Evolutionary conservation across 2,113 vertebrate genomes (phyloP).

Genomic region (Seriola quinqueradiata): DNA sequence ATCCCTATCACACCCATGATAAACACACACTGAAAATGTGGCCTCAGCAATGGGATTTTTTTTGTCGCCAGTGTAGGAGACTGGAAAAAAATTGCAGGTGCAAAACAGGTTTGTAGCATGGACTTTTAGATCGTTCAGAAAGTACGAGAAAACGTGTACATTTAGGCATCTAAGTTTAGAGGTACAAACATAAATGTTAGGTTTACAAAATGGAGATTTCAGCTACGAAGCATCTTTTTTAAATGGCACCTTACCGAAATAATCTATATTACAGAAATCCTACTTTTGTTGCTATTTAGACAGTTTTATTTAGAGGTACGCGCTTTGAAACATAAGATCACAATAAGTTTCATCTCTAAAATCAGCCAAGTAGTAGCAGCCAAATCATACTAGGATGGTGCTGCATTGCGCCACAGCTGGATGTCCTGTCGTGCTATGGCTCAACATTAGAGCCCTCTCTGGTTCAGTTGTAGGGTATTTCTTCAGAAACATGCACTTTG

Average conservation of each 20-base stretch:
- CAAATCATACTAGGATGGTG: not conserved
- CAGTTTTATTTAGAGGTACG: not conserved
- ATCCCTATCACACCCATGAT: not conserved
- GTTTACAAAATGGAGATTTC: not conserved
- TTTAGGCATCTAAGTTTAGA: too few species aligned
- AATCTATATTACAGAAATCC: not conserved
- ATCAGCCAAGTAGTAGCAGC: not conserved
- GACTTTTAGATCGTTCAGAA: not conserved
- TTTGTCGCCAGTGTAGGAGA: not conserved
- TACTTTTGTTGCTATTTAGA: not conserved
- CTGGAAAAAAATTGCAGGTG: not conserved
- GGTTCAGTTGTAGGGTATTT: conserved; percentile 1
- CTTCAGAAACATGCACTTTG: not conserved
- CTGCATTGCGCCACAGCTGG: conserved; percentile 5
- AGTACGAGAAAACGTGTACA: too few species aligned
- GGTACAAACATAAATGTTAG: too few species aligned
- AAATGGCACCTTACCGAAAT: too few species aligned
- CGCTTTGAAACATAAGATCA: not conserved
- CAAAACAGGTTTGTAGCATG: not conserved
- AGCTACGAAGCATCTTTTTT: too few species aligned
- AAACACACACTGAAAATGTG: not conserved
- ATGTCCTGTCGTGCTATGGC: conserved; percentile 3
- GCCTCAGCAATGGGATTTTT: not conserved
- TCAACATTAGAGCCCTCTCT: conserved; percentile 6
- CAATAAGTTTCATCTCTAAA: not conserved